These are phyloP conservation scores for Beaufortia kweichowensis DNA, from an alignment of 2,113 vertebrate species.

Conservation along the genomic window DNA sequence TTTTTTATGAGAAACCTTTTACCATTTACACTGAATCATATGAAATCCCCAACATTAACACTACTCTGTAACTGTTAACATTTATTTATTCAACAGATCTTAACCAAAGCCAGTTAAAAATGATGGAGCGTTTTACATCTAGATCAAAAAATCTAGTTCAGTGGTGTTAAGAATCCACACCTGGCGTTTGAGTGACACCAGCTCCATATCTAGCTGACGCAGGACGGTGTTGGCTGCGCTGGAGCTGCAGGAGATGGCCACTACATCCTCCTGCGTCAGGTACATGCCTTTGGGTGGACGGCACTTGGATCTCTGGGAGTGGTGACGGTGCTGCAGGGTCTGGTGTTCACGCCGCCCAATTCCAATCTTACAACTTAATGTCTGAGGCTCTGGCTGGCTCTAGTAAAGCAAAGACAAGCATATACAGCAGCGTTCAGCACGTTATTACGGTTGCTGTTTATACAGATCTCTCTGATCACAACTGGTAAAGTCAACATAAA, in stretches of 20 bases:
- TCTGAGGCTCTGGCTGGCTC: slow-evolving; percentile 80
- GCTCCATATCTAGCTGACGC: slow-evolving; percentile 94
- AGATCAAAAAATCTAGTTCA: background rate
- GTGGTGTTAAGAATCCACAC: slow-evolving; percentile 58
- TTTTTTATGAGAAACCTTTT: too few relatives aligned
- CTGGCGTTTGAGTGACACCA: slow-evolving; percentile 98
- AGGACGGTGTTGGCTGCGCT: slow-evolving; percentile 93
- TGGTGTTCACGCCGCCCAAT: slow-evolving; percentile 92
- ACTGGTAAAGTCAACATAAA: too few relatives aligned
- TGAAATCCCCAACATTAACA: too few relatives aligned
- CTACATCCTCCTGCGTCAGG: slow-evolving; percentile 94
- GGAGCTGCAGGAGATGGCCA: slow-evolving; percentile 92
- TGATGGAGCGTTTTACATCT: too few relatives aligned
- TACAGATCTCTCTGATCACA: too few relatives aligned
- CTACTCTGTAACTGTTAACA: too few relatives aligned
- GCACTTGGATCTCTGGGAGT: slow-evolving; percentile 91
- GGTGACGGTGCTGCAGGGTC: slow-evolving; percentile 93
- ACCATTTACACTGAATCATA: too few relatives aligned
- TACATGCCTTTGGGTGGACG: slow-evolving; percentile 98
- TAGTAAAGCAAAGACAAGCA: slow-evolving; percentile 46
- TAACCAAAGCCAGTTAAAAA: background rate
- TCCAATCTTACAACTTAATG: slow-evolving; percentile 85
- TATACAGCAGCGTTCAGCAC: too few relatives aligned
- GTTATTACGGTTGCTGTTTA: too few relatives aligned
- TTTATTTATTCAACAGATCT: too few relatives aligned